Evolutionary conservation across 2,113 vertebrate species (phyloP).

Genomic region (Eira barbara): DNA sequence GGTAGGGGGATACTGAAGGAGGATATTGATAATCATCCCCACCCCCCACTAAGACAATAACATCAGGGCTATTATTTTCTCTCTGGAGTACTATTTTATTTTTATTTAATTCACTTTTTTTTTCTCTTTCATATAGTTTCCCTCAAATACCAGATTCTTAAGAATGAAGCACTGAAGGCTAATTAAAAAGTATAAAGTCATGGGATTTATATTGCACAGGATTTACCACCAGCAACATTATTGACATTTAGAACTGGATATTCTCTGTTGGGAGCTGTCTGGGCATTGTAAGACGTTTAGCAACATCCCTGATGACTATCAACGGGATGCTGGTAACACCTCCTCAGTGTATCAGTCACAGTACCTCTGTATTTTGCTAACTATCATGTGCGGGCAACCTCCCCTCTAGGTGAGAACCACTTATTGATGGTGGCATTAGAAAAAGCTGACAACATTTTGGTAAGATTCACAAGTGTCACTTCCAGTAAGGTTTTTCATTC

Average conservation of each 20-base stretch:
- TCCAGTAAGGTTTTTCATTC: not conserved
- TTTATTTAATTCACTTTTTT: not conserved
- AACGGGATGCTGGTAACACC: not conserved
- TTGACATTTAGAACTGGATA: not conserved
- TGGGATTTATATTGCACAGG: not conserved
- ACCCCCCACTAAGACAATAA: not conserved
- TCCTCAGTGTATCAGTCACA: not conserved
- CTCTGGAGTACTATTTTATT: not conserved
- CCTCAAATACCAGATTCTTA: not conserved
- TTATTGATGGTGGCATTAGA: not conserved
- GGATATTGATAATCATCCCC: no score
- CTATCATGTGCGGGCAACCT: not conserved
- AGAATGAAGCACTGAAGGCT: not conserved
- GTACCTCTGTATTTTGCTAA: not conserved
- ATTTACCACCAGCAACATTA: not conserved
- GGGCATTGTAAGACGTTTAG: not conserved
- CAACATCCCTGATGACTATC: not conserved
- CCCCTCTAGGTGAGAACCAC: not conserved
- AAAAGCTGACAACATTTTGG: not conserved
- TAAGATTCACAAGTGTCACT: not conserved
- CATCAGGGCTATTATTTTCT: not conserved
- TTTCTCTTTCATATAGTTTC: not conserved
- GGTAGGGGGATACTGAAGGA: not conserved
- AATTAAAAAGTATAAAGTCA: not conserved
- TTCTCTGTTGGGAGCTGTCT: not conserved